Evolutionary conservation across 1,140 invertebrate genomes (phyloP).

Genomic region (Asobara japonica): DNA sequence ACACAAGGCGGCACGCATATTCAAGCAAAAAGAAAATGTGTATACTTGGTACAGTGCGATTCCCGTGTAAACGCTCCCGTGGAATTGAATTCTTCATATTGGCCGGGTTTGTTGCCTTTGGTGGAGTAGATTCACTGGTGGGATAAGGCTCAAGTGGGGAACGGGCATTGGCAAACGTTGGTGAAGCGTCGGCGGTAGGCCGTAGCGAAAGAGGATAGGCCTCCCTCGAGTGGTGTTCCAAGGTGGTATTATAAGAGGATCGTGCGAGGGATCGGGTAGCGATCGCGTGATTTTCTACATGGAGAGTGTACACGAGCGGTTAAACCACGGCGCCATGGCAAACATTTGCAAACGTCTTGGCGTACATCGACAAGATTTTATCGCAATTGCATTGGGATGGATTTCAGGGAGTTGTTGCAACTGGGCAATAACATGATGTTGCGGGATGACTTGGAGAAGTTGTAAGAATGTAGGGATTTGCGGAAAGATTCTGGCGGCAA

Average conservation of each 20-base stretch:
- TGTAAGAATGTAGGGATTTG: too few relatives aligned
- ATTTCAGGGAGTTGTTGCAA: too few relatives aligned
- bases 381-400: not conserved
- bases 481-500: too few relatives aligned
- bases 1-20: not conserved
- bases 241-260: slow-evolving; percentile 21
- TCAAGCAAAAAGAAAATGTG: not conserved
- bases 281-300: slow-evolving; percentile 32
- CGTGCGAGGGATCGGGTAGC: slow-evolving; percentile 27
- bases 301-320: slow-evolving; percentile 36
- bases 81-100: slow-evolving; percentile 36
- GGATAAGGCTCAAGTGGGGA: slow-evolving; percentile 24
- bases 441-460: too few relatives aligned
- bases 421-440: too few relatives aligned
- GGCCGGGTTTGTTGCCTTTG: not conserved
- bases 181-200: slow-evolving; percentile 35
- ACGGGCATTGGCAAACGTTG: not conserved
- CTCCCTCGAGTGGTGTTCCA: slow-evolving; percentile 10
- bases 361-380: slow-evolving; percentile 28
- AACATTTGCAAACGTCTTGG: slow-evolving; percentile 6
- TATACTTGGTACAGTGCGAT: slow-evolving; percentile 19
- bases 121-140: not conserved
- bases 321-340: slow-evolving; percentile 28
- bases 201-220: slow-evolving; percentile 32
- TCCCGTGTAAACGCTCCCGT: slow-evolving; percentile 21